A percentile compares a stretch with the other conserved stretches of the same genome.
Conservation (phyloP, 2,888 invertebrate genomes). For the Labia minor region DNA sequence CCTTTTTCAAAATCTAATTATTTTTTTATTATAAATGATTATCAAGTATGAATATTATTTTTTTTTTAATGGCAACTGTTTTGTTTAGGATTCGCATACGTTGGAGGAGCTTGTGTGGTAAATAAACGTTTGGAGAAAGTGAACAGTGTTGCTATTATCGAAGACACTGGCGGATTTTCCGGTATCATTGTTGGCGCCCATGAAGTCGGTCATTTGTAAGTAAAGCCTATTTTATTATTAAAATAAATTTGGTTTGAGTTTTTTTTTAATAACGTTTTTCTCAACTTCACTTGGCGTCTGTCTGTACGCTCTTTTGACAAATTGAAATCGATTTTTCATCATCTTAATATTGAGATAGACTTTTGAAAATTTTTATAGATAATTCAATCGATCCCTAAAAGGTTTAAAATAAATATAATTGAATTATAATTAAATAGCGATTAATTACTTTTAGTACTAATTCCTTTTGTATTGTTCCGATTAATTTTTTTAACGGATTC, state of each 20-base stretch:
- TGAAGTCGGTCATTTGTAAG: slow-evolving; percentile 94
- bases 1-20: neutral
- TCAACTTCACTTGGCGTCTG: too few species aligned
- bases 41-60: slow-evolving; percentile 15
- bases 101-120: slow-evolving; percentile 90
- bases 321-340: too few species aligned
- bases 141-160: slow-evolving; percentile 91
- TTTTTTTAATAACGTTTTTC: slow-evolving; percentile 16
- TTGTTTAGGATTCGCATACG: slow-evolving; percentile 82
- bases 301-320: too few species aligned
- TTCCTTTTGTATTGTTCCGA: too few species aligned
- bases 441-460: too few species aligned
- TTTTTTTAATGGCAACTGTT: slow-evolving; percentile 18
- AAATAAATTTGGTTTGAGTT: neutral
- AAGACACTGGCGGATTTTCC: slow-evolving; percentile 91
- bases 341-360: too few species aligned
- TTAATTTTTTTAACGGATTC: too few species aligned
- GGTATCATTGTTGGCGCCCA: slow-evolving; percentile 94
- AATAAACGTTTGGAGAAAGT: slow-evolving; percentile 92
- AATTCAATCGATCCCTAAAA: too few species aligned
- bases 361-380: neutral
- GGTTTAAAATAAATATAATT: too few species aligned
- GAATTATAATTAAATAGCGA: too few species aligned
- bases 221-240: slow-evolving; percentile 31
- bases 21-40: slow-evolving; percentile 24